These are phyloP conservation scores for Scatophagus argus DNA, from an alignment of 2,113 vertebrate species.

Conservation along the genomic window DNA sequence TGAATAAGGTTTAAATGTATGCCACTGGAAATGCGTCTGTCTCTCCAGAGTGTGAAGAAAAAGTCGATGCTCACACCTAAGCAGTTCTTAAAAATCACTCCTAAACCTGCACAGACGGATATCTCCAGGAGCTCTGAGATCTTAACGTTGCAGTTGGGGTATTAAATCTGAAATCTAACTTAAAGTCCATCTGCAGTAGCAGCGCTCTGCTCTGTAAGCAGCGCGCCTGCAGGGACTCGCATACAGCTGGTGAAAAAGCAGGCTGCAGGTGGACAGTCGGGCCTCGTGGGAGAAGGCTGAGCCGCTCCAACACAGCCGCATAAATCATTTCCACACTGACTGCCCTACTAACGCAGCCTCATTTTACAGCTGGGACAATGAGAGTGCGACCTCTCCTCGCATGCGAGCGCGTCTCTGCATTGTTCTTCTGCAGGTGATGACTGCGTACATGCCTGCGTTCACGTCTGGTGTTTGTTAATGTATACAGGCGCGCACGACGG, in stretches of 20 bases:
- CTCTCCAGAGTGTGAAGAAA: background rate
- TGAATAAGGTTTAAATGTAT: background rate
- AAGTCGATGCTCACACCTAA: background rate
- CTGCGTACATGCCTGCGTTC: background rate
- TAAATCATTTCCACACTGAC: constrained; percentile 73
- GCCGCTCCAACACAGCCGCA: constrained; percentile 48
- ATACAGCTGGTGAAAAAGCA: constrained; percentile 70
- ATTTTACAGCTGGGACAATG: constrained; percentile 69
- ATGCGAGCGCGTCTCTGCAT: constrained; percentile 20
- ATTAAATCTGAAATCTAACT: constrained; percentile 47
- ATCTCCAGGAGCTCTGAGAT: constrained; percentile 39
- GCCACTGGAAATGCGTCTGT: background rate
- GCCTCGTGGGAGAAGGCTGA: constrained; percentile 63
- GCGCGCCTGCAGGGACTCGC: constrained; percentile 56
- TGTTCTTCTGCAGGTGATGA: constrained; percentile 61
- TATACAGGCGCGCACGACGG: background rate
- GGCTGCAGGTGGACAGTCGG: constrained; percentile 72
- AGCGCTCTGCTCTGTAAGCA: constrained; percentile 48
- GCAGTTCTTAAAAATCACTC: background rate
- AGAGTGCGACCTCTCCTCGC: constrained; percentile 66
- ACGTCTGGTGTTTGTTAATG: constrained; percentile 41
- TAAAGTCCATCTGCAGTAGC: constrained; percentile 57
- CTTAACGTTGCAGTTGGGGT: constrained; percentile 19
- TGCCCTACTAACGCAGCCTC: constrained; percentile 71
- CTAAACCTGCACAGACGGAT: constrained; percentile 24